Base-by-base conservation (phyloP, 2,113 vertebrate species). In the Asarcornis scutulata region DNA sequence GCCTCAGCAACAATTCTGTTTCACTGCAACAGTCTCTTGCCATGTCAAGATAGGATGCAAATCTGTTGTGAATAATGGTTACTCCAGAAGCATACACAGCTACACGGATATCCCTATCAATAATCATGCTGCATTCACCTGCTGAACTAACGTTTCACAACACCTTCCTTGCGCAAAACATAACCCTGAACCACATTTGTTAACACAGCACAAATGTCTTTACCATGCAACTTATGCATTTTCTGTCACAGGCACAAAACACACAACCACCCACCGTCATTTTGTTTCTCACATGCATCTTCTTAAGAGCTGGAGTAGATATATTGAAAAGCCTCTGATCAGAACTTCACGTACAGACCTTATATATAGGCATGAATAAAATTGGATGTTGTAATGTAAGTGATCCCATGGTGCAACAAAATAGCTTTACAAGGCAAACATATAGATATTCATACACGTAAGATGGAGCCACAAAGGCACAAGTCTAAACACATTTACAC, bases 1-100 rank as follows among this genome's bases (percentile, higher is more conserved):
- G 44, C 34, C 85, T 83, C 76, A 67, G 83, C 22, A 76, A 88
- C 31, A 77, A 73, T 69, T 55, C 78, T 94, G 87, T 93, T 91
- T 88, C 72, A 58, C 67, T 71, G 72, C 46, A 91, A 67, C 55
- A 95, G 86, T 89, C 58, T 5, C 77, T 79, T 79, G n/a, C 66
- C 3, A 0, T 12, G 91, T 94, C 95, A 96, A 95, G 89, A 95
- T 77, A 89, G 89, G 46, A 96, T 95, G 87, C 71, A 93, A 95
- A 96, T 89, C 78, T 26, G 5, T 75, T 56, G 32, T 88, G 89
- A 96, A 58, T 85, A 94, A 97, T 93, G 87, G 87, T 89, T 58
- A 79, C 42, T 86, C 71, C 59, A 62, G 86, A 79, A 86, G 76
- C n/a, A 88, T 26, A 58, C 44, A 32, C 18, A 86, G 81, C 76